Percentiles rank a stretch among this genome's conserved stretches.
phyloP scores from a whole-genome alignment of 37 sponge, comb jelly and placozoan genomes.

The Beroe forskalii region DNA sequence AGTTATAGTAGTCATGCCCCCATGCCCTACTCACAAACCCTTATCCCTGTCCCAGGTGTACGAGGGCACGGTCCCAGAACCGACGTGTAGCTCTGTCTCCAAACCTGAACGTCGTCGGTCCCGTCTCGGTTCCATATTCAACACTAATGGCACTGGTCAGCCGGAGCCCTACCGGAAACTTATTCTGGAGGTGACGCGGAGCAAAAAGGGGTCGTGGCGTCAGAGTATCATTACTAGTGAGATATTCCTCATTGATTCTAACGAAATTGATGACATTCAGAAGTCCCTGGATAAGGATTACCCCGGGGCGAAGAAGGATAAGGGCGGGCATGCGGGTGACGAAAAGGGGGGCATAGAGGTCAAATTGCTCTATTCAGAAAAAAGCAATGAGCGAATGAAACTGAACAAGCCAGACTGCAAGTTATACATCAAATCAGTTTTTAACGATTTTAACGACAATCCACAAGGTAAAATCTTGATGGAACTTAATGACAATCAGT shows the following conservation, averaged over 20 bases:
- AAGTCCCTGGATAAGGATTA: constrained; percentile 31
- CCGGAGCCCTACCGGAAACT: constrained; percentile 50
- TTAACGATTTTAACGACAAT: background rate
- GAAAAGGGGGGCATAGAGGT: constrained; percentile 7
- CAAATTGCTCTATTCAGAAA: constrained; percentile 16
- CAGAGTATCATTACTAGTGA: constrained; percentile 40
- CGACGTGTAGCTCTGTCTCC: background rate
- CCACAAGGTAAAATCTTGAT: constrained; percentile 46
- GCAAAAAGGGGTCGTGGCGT: constrained; percentile 34
- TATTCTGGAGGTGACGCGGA: constrained; percentile 36
- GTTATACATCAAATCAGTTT: constrained; percentile 6
- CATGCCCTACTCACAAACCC: too few species aligned
- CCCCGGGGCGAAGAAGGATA: constrained; percentile 33
- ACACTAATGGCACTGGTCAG: constrained; percentile 10
- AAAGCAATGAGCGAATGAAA: constrained; percentile 44
- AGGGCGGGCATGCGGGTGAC: constrained; percentile 11
- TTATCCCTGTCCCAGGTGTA: constrained; percentile 15
- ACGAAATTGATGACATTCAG: constrained; percentile 52
- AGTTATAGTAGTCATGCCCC: too few species aligned
- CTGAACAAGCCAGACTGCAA: constrained; percentile 59
- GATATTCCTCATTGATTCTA: constrained; percentile 23
- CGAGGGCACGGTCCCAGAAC: constrained; percentile 32
- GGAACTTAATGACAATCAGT: constrained; percentile 60
- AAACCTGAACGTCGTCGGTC: constrained; percentile 40
- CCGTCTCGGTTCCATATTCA: constrained; percentile 36